Conservation (phyloP, 2,113 vertebrate genomes). For the Trematocara zebra region DNA sequence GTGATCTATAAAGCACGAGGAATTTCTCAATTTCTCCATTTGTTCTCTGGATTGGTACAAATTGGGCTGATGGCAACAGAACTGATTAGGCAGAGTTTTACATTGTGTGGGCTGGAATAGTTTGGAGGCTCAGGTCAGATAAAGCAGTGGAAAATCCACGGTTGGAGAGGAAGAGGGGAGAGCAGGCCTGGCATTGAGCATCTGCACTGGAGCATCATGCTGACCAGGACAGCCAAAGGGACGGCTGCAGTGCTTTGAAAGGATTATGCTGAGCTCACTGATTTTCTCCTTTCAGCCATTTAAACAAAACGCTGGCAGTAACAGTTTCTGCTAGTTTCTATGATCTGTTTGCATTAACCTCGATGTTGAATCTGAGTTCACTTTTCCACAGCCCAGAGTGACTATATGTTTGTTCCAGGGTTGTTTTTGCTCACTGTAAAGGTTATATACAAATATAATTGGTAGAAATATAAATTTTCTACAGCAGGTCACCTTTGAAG, state of each 20-base stretch:
- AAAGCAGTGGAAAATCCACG: slow-evolving; percentile 73
- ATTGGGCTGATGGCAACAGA: slow-evolving; percentile 49
- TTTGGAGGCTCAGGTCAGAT: slow-evolving; percentile 53
- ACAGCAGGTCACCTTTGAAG: not conserved
- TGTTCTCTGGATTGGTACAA: slow-evolving; percentile 36
- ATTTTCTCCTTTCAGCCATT: slow-evolving; percentile 56
- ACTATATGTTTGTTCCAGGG: not conserved
- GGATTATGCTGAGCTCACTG: slow-evolving; percentile 69
- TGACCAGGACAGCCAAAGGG: slow-evolving; percentile 54
- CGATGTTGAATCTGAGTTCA: slow-evolving; percentile 12
- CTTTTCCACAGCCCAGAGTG: not conserved
- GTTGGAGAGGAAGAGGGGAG: slow-evolving; percentile 56
- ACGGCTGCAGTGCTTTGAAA: slow-evolving; percentile 52
- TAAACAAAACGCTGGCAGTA: slow-evolving; percentile 63
- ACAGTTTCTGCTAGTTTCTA: slow-evolving; percentile 65
- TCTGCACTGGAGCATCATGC: slow-evolving; percentile 66
- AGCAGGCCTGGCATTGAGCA: slow-evolving; percentile 56
- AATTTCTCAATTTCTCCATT: slow-evolving; percentile 19
- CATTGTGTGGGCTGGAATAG: slow-evolving; percentile 59
- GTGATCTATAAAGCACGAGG: not conserved
- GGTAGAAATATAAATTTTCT: not conserved
- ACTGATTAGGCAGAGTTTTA: slow-evolving; percentile 75
- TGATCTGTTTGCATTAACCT: slow-evolving; percentile 54
- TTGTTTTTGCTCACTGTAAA: not conserved
- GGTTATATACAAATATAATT: not conserved